phyloP scores from a whole-genome alignment of 1,140 invertebrate genomes.

The Popillia japonica region DNA sequence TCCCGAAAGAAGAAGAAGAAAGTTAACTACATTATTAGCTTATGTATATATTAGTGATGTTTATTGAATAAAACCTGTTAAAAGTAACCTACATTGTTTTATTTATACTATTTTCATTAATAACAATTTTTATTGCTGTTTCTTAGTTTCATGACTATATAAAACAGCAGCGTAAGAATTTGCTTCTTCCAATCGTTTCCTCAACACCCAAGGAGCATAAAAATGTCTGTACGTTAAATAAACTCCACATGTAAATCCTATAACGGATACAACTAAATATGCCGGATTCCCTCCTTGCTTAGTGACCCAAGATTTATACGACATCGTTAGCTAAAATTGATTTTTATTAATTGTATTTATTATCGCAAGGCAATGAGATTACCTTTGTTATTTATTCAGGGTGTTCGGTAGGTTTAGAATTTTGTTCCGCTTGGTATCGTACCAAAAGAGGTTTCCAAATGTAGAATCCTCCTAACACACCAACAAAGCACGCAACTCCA shows the following conservation, averaged over 20 bases:
- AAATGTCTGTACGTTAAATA: background rate
- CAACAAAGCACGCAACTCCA: conserved; percentile 58
- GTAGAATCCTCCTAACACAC: conserved; percentile 62
- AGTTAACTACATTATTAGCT: conserved; percentile 11
- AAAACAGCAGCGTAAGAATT: conserved; percentile 6
- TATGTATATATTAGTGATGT: conserved; percentile 12
- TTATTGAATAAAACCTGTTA: conserved; percentile 36
- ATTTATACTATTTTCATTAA: conserved; percentile 26
- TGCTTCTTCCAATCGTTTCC: conserved; percentile 12
- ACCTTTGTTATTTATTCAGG: too few species aligned
- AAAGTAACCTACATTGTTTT: background rate
- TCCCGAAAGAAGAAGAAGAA: conserved; percentile 63
- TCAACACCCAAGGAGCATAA: background rate
- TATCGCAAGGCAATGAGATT: background rate
- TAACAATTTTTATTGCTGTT: conserved; percentile 6
- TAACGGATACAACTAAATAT: background rate
- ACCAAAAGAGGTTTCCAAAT: conserved; percentile 63
- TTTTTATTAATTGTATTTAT: background rate
- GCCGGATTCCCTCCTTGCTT: conserved; percentile 28
- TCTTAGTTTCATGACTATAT: conserved; percentile 35
- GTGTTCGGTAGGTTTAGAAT: background rate
- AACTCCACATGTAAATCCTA: background rate
- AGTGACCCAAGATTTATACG: background rate
- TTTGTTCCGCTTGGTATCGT: conserved; percentile 52
- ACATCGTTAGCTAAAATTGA: conserved; percentile 22